Conservation (phyloP, 37 sponge, comb jelly and placozoan genomes). For the Beroe forskalii region DNA sequence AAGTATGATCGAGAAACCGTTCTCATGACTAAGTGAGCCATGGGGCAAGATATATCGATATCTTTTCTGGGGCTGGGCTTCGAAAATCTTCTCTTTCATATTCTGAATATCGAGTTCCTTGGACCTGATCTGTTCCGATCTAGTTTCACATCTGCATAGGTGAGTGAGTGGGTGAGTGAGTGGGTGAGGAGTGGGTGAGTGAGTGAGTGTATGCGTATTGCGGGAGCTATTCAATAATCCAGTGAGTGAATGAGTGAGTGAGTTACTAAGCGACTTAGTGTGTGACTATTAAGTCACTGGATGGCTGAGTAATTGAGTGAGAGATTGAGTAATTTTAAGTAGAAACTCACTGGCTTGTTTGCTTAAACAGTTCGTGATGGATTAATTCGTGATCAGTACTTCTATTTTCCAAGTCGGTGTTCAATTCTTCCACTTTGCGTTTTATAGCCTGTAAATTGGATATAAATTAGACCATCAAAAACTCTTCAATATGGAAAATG, state of each 20-base stretch:
- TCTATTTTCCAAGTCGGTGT: background rate
- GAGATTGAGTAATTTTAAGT: background rate
- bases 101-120: background rate
- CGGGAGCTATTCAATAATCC: too few species aligned
- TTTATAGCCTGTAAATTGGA: background rate
- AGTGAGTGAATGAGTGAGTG: background rate
- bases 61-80: constrained; percentile 19
- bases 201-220: too few species aligned
- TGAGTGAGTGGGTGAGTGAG: background rate
- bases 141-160: background rate
- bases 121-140: background rate
- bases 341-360: constrained; percentile 21
- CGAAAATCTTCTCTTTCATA: background rate
- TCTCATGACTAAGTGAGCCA: background rate
- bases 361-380: background rate
- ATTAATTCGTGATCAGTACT: background rate
- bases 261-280: background rate
- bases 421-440: background rate
- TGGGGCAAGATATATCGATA: background rate
- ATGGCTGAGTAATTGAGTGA: background rate
- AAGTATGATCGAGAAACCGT: too few species aligned
- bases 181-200: background rate
- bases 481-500: too few species aligned
- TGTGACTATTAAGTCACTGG: background rate
- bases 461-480: too few species aligned